Evolutionary conservation across 1,140 invertebrate genomes (phyloP).

Genomic region (Arctopsyche grandis): DNA sequence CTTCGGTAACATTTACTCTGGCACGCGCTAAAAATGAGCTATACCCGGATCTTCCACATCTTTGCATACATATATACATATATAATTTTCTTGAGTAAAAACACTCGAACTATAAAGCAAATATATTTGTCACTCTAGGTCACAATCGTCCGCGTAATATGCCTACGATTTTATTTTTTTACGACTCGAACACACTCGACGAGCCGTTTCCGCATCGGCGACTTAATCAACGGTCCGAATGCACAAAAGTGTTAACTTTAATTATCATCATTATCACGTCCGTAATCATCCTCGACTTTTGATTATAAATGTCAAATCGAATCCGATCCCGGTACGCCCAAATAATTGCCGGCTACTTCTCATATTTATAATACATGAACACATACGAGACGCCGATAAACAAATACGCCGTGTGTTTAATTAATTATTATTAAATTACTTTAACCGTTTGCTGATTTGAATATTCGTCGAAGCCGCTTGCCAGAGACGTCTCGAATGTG

Average conservation of each 20-base stretch:
- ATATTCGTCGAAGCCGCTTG: not conserved
- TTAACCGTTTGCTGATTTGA: slow-evolving; percentile 12
- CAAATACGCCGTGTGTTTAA: not conserved
- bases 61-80: not conserved
- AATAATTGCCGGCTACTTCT: no score
- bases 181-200: no score
- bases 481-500: not conserved
- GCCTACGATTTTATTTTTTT: not conserved
- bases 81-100: slow-evolving; percentile 6
- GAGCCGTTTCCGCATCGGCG: not conserved
- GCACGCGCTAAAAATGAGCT: not conserved
- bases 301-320: no score
- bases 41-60: slow-evolving; percentile 16
- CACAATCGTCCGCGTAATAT: not conserved
- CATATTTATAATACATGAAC: no score
- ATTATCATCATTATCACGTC: not conserved
- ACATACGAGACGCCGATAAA: not conserved
- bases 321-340: no score
- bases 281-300: not conserved
- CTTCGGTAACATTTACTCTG: slow-evolving; percentile 21
- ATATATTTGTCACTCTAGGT: slow-evolving; percentile 31
- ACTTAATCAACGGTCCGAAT: not conserved
- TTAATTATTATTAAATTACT: no score
- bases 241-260: not conserved
- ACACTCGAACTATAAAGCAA: slow-evolving; percentile 33